Conservation (phyloP, 2,888 invertebrate species). For the Chesias legatella region DNA sequence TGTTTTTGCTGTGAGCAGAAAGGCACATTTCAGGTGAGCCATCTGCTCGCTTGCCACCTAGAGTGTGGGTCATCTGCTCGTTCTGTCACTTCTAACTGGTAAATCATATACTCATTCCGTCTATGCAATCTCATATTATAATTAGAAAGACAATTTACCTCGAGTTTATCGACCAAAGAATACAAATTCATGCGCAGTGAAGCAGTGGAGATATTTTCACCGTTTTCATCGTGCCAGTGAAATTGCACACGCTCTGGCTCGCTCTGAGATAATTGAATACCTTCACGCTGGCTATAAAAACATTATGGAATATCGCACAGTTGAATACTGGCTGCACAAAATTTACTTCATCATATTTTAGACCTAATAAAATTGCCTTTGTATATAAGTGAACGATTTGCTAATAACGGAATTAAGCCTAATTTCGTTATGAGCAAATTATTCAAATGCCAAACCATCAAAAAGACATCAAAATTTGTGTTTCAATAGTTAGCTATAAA, state of each 20-base stretch:
- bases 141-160: slow-evolving; percentile 3
- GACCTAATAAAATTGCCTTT: no score
- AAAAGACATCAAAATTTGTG: not conserved
- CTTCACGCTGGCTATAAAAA: slow-evolving; percentile 66
- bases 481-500: slow-evolving; percentile 3
- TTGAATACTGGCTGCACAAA: slow-evolving; percentile 15
- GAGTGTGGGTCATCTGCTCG: not conserved
- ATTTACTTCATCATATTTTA: no score
- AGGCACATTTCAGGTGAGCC: no score
- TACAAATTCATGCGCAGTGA: slow-evolving; percentile 47
- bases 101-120: no score
- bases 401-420: no score
- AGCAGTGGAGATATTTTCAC: slow-evolving; percentile 69
- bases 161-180: slow-evolving; percentile 9
- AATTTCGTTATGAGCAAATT: not conserved
- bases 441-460: slow-evolving; percentile 3
- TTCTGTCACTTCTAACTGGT: no score
- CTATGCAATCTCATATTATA: no score
- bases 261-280: slow-evolving; percentile 61
- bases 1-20: no score
- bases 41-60: no score
- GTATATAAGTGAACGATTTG: no score
- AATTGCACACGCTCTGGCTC: slow-evolving; percentile 68
- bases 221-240: slow-evolving; percentile 69
- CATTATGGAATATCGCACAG: slow-evolving; percentile 55